Conservation (phyloP, 2,888 invertebrate species). For the Aphidius colemani region DNA sequence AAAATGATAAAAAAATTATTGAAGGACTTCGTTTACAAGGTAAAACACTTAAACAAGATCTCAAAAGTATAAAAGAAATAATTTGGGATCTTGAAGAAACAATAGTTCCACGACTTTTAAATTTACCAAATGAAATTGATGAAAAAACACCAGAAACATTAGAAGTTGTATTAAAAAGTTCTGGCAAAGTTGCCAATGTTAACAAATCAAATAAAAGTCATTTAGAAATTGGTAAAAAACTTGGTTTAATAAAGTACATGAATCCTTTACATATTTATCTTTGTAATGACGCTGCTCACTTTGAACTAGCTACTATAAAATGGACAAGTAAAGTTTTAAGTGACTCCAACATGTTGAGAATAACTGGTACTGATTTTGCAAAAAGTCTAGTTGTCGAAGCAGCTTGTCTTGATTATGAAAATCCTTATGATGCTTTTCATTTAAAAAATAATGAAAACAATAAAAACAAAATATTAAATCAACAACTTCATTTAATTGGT, state of each 20-base stretch:
- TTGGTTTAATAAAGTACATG: slow-evolving; percentile 65
- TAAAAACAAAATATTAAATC: slow-evolving; percentile 62
- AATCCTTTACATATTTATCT: slow-evolving; percentile 68
- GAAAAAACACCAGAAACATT: slow-evolving; percentile 63
- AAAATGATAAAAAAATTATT: slow-evolving; percentile 57
- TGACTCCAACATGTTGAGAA: slow-evolving; percentile 65
- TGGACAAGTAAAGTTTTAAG: slow-evolving; percentile 58
- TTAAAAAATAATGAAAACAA: slow-evolving; percentile 66
- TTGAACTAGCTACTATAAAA: slow-evolving; percentile 68
- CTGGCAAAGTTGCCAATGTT: slow-evolving; percentile 32
- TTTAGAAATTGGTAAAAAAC: slow-evolving; percentile 63
- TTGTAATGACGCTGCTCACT: slow-evolving; percentile 71
- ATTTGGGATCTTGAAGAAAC: slow-evolving; percentile 77
- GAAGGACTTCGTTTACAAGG: slow-evolving; percentile 66
- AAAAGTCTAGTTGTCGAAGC: slow-evolving; percentile 78
- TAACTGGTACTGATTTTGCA: slow-evolving; percentile 79
- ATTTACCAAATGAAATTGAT: slow-evolving; percentile 75
- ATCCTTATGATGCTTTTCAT: slow-evolving; percentile 66
- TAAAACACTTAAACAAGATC: slow-evolving; percentile 63
- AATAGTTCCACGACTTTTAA: slow-evolving; percentile 68
- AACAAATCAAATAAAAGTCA: slow-evolving; percentile 53
- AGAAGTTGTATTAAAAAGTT: slow-evolving; percentile 35
- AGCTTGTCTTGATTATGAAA: slow-evolving; percentile 66
- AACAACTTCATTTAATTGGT: slow-evolving; percentile 75
- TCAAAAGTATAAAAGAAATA: slow-evolving; percentile 68